Evolutionary conservation across 2,888 invertebrate species (phyloP), one percentile per base, ranked within the genome.

Genomic region (Xestia c-nigrum): DNA sequence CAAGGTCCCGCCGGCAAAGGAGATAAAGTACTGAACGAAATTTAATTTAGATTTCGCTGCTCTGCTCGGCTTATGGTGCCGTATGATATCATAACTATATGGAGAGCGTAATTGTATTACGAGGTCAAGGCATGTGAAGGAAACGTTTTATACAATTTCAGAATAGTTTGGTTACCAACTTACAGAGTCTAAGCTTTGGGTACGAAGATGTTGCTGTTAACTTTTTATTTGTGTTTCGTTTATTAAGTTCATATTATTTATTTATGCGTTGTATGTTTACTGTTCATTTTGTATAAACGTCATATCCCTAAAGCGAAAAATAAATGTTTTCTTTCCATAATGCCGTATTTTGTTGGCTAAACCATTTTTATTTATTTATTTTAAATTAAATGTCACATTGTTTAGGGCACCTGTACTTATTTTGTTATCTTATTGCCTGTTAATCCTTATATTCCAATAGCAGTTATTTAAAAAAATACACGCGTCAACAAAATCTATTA

Each of bases 11-110:
- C 69, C 78, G 69, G 80, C 74, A 78, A 85, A 76, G 74, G 87
- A 90, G 88, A 89, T 90, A 88, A 89, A 89, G 84, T 84, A 75
- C 81, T 87, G 85, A 88, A 87, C 83, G 81, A 86, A 90, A 90
- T 91, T 90, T 88, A 89, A 89, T 89, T 89, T 88, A 86, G 78
- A 80, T 85, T 80, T 85, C 55, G 71, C 80, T 85, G 80, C 83
- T 81, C 74, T 80, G 69, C 69, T 67, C 72, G 64, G 70, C 47
- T 78, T 72, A 52, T 74, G 47, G 50, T 70, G 21, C 72, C 64
- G n/a, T 64, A 24, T 64, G 24, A 47, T 74, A 75, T 72, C 63
- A 46, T 77, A 63, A 55, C 71, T 46, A 59, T 80, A 64, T 47
- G 47, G 43, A 64, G 57, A n/a, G 43, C 47, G 14, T 81, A 61